Percentiles rank a stretch among this genome's conserved stretches.
These are phyloP conservation scores for Nycticebus coucang DNA, from an alignment of 2,113 vertebrate genomes.

Conservation along the genomic window DNA sequence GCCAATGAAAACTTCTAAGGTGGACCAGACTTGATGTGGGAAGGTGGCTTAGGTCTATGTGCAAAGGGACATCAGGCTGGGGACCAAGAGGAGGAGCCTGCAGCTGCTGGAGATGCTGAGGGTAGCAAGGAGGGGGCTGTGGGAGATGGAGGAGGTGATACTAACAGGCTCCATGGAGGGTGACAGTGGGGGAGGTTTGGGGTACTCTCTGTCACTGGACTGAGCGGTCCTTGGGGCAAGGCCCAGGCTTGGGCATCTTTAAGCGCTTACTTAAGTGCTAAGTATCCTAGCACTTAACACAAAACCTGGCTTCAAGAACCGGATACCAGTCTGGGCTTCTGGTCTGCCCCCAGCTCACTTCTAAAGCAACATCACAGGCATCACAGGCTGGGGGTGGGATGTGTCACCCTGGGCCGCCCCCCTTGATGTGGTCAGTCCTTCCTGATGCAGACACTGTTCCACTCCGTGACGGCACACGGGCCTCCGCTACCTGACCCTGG, in stretches of 20 bases:
- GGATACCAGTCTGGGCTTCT: conserved; percentile 58
- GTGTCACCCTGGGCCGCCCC: background rate
- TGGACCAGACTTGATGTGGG: background rate
- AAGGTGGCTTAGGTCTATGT: background rate
- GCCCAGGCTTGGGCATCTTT: background rate
- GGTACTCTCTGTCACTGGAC: background rate
- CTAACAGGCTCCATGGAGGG: background rate
- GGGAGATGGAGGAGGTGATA: background rate
- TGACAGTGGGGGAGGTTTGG: background rate
- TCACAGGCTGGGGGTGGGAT: conserved; percentile 24
- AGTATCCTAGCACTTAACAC: background rate
- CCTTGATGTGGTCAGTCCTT: conserved; percentile 67
- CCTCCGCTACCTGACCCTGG: background rate
- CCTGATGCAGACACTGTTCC: background rate
- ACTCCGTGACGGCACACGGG: conserved; percentile 32
- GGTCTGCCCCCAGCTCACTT: conserved; percentile 63
- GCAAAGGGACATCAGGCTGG: background rate
- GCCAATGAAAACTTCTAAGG: background rate
- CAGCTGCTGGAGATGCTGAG: background rate
- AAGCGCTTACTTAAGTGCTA: too few relatives aligned
- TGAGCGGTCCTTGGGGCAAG: background rate
- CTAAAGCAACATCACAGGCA: conserved; percentile 54
- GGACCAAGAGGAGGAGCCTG: background rate
- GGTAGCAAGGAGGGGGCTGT: fast-evolving
- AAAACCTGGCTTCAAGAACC: background rate